Evolutionary conservation across 2,797 vertebrate species (phyloP).

Genomic region (Nannoperca obscura): DNA sequence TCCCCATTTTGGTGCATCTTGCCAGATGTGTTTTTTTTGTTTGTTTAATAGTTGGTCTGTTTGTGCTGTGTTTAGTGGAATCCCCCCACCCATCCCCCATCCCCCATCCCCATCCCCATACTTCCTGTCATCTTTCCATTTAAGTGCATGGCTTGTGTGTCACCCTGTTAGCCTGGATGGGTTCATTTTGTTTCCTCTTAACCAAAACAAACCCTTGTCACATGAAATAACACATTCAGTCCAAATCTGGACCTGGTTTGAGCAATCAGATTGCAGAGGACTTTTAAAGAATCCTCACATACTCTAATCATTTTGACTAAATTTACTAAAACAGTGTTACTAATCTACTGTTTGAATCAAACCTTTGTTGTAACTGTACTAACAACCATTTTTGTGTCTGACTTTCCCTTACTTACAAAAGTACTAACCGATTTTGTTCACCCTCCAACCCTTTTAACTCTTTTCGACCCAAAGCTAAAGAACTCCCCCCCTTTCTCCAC

Average conservation of each 20-base stretch:
- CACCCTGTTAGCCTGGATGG: slow-evolving; percentile 79
- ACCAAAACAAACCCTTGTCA: slow-evolving; percentile 78
- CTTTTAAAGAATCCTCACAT: slow-evolving; percentile 81
- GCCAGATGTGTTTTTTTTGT: slow-evolving; percentile 31
- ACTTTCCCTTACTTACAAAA: slow-evolving; percentile 89
- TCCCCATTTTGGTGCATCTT: slow-evolving; percentile 65
- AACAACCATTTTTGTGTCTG: slow-evolving; percentile 94
- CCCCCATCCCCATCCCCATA: slow-evolving; percentile 8
- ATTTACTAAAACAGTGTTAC: slow-evolving; percentile 86
- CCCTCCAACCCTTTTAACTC: slow-evolving; percentile 78
- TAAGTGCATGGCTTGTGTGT: slow-evolving; percentile 84
- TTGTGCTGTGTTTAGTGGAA: slow-evolving; percentile 67
- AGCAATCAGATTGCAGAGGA: slow-evolving; percentile 84
- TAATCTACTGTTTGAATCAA: slow-evolving; percentile 86
- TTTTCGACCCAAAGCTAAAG: slow-evolving; percentile 47
- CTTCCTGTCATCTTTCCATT: slow-evolving; percentile 44
- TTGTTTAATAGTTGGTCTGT: slow-evolving; percentile 47
- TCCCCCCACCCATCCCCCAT: not conserved
- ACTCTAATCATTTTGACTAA: slow-evolving; percentile 71
- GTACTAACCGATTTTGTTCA: slow-evolving; percentile 87
- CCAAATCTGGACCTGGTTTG: slow-evolving; percentile 82
- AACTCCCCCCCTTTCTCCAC: slow-evolving; percentile 11
- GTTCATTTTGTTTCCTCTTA: slow-evolving; percentile 83
- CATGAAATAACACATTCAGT: slow-evolving; percentile 78
- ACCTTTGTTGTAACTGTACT: slow-evolving; percentile 90